phyloP scores from a whole-genome alignment of 1,140 invertebrate genomes.

The Drosophila kanapiae region DNA sequence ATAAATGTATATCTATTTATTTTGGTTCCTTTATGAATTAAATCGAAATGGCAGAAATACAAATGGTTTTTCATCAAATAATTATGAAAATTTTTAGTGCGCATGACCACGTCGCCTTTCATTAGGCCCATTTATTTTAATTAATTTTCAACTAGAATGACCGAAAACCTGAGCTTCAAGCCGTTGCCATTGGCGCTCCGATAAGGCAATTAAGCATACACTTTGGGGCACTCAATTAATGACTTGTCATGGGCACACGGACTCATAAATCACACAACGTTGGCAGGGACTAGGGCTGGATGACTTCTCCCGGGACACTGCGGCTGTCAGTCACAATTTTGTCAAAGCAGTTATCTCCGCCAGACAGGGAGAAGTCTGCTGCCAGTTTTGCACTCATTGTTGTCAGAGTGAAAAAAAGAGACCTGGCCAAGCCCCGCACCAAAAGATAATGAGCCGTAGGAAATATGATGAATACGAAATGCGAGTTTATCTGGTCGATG shows the following conservation, averaged over 20 bases:
- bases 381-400: slow-evolving; percentile 51
- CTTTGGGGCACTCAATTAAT: slow-evolving; percentile 75
- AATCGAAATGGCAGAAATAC: not conserved
- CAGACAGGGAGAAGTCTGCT: slow-evolving; percentile 6
- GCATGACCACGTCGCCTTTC: not conserved
- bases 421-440: slow-evolving; percentile 11
- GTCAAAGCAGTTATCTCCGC: slow-evolving; percentile 65
- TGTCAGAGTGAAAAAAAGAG: slow-evolving; percentile 16
- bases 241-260: slow-evolving; percentile 63
- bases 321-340: slow-evolving; percentile 43
- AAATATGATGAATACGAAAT: slow-evolving; percentile 52
- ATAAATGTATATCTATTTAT: not conserved
- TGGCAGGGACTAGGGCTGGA: not conserved
- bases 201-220: slow-evolving; percentile 59
- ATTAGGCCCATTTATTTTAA: slow-evolving; percentile 46
- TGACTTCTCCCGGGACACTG: slow-evolving; percentile 5
- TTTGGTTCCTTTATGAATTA: not conserved
- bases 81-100: slow-evolving; percentile 1
- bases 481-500: slow-evolving; percentile 46
- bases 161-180: slow-evolving; percentile 20
- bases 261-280: slow-evolving; percentile 67
- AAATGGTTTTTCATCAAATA: slow-evolving; percentile 19
- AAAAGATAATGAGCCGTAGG: slow-evolving; percentile 42
- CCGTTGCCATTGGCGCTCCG: slow-evolving; percentile 18
- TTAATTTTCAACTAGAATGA: slow-evolving; percentile 42